Percentiles rank a stretch among this genome's conserved stretches.
These are phyloP conservation scores for Ophraella communa DNA, from an alignment of 2,888 invertebrate genomes.

Conservation along the genomic window DNA sequence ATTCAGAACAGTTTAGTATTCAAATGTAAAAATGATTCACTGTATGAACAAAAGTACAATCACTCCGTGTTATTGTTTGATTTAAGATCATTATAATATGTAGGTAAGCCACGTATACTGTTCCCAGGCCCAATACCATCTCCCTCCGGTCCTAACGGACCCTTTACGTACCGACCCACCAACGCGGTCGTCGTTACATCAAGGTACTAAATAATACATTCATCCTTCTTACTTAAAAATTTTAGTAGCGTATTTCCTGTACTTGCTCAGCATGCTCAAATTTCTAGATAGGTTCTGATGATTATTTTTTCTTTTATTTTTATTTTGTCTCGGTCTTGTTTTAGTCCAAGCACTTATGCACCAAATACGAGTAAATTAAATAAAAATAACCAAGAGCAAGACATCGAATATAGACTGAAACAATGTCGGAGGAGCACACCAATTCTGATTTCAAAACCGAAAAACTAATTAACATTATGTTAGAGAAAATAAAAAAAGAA, in stretches of 20 bases:
- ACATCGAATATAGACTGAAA: no score
- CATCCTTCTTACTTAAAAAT: constrained; percentile 43
- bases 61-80: not conserved
- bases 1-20: no score
- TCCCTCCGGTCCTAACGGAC: not conserved
- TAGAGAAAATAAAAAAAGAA: no score
- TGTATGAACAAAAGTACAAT: not conserved
- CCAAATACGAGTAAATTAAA: no score
- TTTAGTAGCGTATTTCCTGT: constrained; percentile 41
- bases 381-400: no score
- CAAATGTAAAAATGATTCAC: no score
- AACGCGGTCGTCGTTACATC: constrained; percentile 1
- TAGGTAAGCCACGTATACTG: not conserved
- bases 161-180: not conserved
- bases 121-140: not conserved
- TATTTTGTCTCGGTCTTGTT: constrained; percentile 10
- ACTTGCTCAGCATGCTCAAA: constrained; percentile 41
- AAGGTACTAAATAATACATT: constrained; percentile 44
- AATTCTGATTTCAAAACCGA: no score
- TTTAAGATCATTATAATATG: not conserved
- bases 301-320: constrained; percentile 27
- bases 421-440: no score
- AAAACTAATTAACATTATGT: no score
- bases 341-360: not conserved
- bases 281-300: constrained; percentile 38